These are phyloP conservation scores for Serrognathus titanus DNA, from an alignment of 2,888 invertebrate genomes.

Conservation along the genomic window DNA sequence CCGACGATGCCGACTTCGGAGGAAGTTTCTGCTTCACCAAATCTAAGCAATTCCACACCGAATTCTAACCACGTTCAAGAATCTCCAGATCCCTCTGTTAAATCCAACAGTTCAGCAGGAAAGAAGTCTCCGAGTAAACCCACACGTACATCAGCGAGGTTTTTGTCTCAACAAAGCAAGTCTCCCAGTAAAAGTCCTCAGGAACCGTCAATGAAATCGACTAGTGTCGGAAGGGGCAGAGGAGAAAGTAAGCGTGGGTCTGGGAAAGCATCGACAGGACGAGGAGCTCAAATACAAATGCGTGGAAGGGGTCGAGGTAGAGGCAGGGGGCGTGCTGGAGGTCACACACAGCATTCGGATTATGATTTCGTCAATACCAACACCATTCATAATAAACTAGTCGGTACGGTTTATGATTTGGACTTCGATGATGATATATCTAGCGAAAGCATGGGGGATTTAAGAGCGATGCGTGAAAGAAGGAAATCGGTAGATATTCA, in stretches of 20 bases:
- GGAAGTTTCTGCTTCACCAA: constrained; percentile 38
- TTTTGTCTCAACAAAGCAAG: constrained; percentile 60
- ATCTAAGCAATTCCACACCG: constrained; percentile 24
- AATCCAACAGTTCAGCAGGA: constrained; percentile 47
- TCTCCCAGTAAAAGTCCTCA: constrained; percentile 59
- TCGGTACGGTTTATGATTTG: constrained; percentile 84
- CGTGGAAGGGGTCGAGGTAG: constrained; percentile 40
- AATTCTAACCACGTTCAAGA: constrained; percentile 41
- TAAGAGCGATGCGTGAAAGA: constrained; percentile 75
- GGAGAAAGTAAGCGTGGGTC: constrained; percentile 38
- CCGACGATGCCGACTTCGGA: constrained; percentile 34
- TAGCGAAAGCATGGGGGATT: constrained; percentile 66
- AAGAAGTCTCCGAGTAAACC: constrained; percentile 60
- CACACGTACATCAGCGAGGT: constrained; percentile 60
- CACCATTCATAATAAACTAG: constrained; percentile 75
- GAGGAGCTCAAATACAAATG: constrained; percentile 30
- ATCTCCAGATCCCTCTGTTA: constrained; percentile 45
- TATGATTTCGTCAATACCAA: constrained; percentile 50
- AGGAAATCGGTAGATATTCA: constrained; percentile 71
- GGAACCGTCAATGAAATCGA: constrained; percentile 50
- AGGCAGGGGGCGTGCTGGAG: constrained; percentile 46
- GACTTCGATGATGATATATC: constrained; percentile 81
- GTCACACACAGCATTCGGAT: constrained; percentile 36
- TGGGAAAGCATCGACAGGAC: constrained; percentile 36
- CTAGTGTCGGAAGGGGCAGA: constrained; percentile 51